phyloP scores from a whole-genome alignment of 2,888 invertebrate genomes.

The Acrobasis suavella region DNA sequence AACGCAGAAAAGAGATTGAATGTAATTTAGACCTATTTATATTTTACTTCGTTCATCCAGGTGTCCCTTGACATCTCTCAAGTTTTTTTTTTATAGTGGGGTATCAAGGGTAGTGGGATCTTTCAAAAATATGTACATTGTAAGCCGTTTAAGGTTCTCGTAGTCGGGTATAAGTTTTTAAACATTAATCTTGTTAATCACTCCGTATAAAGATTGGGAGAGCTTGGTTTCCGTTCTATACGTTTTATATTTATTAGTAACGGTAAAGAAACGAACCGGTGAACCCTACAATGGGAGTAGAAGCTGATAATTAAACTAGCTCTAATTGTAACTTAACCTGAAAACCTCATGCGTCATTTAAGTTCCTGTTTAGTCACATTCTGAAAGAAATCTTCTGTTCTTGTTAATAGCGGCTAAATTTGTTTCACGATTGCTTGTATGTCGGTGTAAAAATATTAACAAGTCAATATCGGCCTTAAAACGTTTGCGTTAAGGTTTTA shows the following conservation, averaged over 20 bases:
- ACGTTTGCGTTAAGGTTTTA: background rate
- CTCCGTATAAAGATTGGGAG: no score
- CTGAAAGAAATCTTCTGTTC: conserved; percentile 7
- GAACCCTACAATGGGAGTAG: conserved; percentile 11
- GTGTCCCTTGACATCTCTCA: no score
- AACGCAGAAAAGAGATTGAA: no score
- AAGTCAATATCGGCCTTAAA: conserved; percentile 12
- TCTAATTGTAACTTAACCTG: conserved; percentile 26
- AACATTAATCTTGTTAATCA: no score
- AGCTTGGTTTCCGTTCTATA: no score
- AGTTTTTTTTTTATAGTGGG: no score
- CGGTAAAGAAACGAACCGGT: conserved; percentile 14
- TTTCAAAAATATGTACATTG: no score
- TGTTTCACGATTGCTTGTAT: conserved; percentile 4
- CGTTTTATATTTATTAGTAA: background rate
- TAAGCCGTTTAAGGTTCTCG: no score
- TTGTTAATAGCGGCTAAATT: background rate
- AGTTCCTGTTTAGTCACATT: conserved; percentile 4
- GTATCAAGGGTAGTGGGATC: no score
- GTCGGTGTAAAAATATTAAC: background rate
- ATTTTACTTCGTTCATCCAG: no score
- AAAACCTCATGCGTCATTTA: conserved; percentile 23
- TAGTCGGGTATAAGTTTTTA: no score
- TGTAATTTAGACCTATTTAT: no score
- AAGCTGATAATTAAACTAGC: conserved; percentile 22